Conservation (phyloP, 2,888 invertebrate species). For the Omphaloscelis lunosa region DNA sequence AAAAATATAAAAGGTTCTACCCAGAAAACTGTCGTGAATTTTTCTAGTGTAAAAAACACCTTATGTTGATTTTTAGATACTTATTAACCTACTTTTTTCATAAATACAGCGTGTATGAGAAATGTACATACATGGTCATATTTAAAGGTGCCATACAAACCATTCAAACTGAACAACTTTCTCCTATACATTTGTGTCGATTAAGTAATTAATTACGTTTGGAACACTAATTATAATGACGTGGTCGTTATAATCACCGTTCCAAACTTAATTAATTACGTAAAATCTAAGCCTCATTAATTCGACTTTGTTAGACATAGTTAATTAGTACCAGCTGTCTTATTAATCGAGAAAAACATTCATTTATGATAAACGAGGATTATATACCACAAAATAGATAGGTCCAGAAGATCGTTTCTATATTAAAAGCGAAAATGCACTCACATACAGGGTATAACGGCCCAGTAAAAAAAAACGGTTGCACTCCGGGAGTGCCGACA, state of each 20-base stretch:
- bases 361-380: conserved; percentile 46
- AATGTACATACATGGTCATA: neutral
- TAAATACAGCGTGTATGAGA: neutral
- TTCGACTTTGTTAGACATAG: conserved; percentile 28
- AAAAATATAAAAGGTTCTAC: neutral
- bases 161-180: neutral
- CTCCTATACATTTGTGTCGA: neutral
- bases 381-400: neutral
- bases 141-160: too few species aligned
- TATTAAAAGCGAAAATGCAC: neutral
- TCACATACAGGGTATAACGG: neutral
- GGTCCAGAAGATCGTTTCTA: neutral
- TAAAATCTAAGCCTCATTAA: conserved; percentile 23
- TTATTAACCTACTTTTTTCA: neutral
- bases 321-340: conserved; percentile 43
- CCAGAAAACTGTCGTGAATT: neutral
- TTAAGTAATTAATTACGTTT: too few species aligned
- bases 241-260: neutral
- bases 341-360: conserved; percentile 51
- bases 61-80: too few species aligned
- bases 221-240: too few species aligned
- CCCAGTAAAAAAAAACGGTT: too few species aligned
- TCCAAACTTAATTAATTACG: conserved; percentile 18
- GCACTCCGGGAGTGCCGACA: too few species aligned
- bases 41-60: too few species aligned